Conservation (phyloP, 30 jellyfish, hydroid and myxozoan genomes). For the Sanderia malayensis region DNA sequence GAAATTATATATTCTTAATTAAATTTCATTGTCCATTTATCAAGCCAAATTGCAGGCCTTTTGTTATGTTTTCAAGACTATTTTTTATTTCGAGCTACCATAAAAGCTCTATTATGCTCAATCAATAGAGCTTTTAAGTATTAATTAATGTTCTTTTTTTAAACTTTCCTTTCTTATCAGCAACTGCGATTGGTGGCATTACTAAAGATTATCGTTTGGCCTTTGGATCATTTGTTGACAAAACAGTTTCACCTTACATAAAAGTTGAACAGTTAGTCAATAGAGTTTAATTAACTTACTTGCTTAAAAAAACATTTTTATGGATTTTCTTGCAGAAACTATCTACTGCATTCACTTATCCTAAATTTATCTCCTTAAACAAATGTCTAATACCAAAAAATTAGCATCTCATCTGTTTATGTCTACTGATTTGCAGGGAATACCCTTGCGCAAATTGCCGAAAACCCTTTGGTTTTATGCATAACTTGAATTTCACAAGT, state of each 20-base stretch:
- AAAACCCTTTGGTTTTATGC: constrained; percentile 79
- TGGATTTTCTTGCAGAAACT: too few species aligned
- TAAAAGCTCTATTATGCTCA: not conserved
- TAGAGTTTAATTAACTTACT: too few species aligned
- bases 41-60: not conserved
- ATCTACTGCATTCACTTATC: too few species aligned
- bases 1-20: not conserved
- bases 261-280: constrained; percentile 67
- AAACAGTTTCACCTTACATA: constrained; percentile 79
- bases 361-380: too few species aligned
- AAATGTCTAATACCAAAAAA: too few species aligned
- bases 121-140: too few species aligned
- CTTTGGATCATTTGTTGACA: constrained; percentile 94
- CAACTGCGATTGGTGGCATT: constrained; percentile 66
- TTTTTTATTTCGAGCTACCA: not conserved
- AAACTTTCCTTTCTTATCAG: constrained; percentile 27
- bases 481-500: constrained; percentile 63
- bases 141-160: not conserved
- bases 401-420: too few species aligned
- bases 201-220: constrained; percentile 81
- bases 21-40: not conserved
- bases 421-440: constrained; percentile 19
- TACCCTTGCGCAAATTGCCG: constrained; percentile 29
- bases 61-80: not conserved
- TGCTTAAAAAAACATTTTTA: too few species aligned